Conservation (phyloP, 2,113 vertebrate genomes). For the Cromileptes altivelis region DNA sequence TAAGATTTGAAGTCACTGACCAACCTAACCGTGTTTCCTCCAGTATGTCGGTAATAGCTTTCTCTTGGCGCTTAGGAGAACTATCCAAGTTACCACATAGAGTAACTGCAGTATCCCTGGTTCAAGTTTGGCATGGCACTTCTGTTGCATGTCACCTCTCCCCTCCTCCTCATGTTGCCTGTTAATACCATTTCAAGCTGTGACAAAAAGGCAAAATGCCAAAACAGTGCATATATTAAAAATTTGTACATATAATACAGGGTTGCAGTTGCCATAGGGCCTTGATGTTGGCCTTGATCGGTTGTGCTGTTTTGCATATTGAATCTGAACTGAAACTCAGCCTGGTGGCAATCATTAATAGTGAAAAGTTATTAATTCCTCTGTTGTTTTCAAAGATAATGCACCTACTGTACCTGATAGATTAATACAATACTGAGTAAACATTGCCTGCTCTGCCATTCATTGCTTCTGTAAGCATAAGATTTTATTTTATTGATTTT, state of each 20-base stretch:
- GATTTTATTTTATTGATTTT: slow-evolving; percentile 41
- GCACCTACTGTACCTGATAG: not conserved
- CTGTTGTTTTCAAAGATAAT: slow-evolving; percentile 29
- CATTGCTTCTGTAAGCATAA: slow-evolving; percentile 23
- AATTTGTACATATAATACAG: not conserved
- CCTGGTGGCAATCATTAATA: slow-evolving; percentile 32
- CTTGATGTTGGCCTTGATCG: not conserved
- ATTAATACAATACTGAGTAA: slow-evolving; percentile 37
- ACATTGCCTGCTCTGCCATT: slow-evolving; percentile 31
- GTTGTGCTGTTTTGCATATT: not conserved
- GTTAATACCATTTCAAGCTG: not conserved
- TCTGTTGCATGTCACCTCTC: not conserved
- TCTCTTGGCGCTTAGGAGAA: too few relatives aligned
- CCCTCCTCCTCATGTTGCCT: not conserved
- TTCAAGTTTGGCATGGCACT: not conserved
- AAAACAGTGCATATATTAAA: not conserved
- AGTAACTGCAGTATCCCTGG: not conserved
- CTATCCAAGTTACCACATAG: not conserved
- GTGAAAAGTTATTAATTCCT: slow-evolving; percentile 24
- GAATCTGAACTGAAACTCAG: not conserved
- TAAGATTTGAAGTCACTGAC: not conserved
- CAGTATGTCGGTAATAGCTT: not conserved
- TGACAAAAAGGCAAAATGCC: not conserved
- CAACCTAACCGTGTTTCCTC: not conserved
- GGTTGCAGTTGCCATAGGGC: not conserved